These are phyloP conservation scores for Myotis findleyi DNA, from an alignment of 2,797 vertebrate genomes.

Conservation along the genomic window DNA sequence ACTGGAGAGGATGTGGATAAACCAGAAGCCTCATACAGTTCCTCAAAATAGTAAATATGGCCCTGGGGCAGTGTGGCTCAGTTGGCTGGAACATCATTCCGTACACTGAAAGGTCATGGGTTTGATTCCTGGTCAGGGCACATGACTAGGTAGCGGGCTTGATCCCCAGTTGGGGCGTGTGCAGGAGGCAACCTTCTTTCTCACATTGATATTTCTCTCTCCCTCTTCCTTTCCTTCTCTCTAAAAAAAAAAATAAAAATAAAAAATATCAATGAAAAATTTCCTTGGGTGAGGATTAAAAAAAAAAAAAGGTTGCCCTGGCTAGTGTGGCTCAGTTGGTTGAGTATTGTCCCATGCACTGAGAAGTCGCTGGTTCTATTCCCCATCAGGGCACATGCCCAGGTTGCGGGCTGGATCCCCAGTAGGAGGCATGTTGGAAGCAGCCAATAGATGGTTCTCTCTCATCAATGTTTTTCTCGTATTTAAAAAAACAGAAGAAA, in stretches of 20 bases:
- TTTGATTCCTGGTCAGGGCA: background rate
- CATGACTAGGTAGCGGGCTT: background rate
- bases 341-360: background rate
- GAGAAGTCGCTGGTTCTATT: background rate
- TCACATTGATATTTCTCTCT: background rate
- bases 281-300: background rate
- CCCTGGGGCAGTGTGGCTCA: background rate
- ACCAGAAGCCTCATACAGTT: no score
- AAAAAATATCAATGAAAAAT: background rate
- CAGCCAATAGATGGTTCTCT: background rate
- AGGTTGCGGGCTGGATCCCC: background rate
- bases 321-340: background rate
- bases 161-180: background rate
- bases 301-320: background rate
- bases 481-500: background rate
- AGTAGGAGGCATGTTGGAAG: background rate
- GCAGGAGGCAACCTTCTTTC: background rate
- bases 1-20: background rate
- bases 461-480: background rate
- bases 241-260: background rate
- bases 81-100: background rate
- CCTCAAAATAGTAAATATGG: fast-evolving
- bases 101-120: background rate
- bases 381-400: background rate
- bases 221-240: background rate